These are phyloP conservation scores for Rhimphoctona megacephalus DNA, from an alignment of 2,888 invertebrate species.

Conservation along the genomic window DNA sequence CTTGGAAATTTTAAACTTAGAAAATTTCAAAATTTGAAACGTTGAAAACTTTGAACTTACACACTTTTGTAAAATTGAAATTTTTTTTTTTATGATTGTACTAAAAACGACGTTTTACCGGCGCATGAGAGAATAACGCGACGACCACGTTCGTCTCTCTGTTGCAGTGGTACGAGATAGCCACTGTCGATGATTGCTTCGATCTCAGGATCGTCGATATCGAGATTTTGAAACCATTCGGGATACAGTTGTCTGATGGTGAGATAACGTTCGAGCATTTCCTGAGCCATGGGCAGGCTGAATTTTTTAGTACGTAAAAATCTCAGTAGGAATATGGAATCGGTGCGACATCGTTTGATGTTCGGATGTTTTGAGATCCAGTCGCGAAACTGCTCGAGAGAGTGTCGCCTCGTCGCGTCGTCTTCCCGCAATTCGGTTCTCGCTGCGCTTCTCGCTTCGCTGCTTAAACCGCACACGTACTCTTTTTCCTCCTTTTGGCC, in stretches of 20 bases:
- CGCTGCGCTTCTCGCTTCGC: slow-evolving; percentile 75
- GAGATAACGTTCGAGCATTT: slow-evolving; percentile 94
- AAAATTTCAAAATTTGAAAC: neutral
- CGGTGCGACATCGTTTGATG: slow-evolving; percentile 93
- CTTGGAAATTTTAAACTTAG: neutral
- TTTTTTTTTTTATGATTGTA: neutral
- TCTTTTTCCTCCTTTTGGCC: slow-evolving; percentile 70
- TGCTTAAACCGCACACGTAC: slow-evolving; percentile 77
- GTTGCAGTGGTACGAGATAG: slow-evolving; percentile 90
- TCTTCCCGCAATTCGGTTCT: slow-evolving; percentile 91
- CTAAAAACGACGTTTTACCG: slow-evolving; percentile 84
- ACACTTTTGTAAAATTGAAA: neutral
- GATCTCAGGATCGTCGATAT: slow-evolving; percentile 92
- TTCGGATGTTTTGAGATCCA: slow-evolving; percentile 94
- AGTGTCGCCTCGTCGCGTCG: slow-evolving; percentile 90
- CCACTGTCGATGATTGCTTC: slow-evolving; percentile 93
- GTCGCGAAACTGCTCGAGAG: slow-evolving; percentile 91
- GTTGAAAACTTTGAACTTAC: neutral
- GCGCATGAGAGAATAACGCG: slow-evolving; percentile 93
- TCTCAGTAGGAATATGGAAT: slow-evolving; percentile 92
- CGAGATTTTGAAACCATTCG: slow-evolving; percentile 93
- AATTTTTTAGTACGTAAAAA: slow-evolving; percentile 95
- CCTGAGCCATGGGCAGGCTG: slow-evolving; percentile 93
- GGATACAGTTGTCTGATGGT: slow-evolving; percentile 94
- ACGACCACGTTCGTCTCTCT: slow-evolving; percentile 91